phyloP scores from a whole-genome alignment of 2,113 vertebrate genomes.

The Embiotoca jacksoni region DNA sequence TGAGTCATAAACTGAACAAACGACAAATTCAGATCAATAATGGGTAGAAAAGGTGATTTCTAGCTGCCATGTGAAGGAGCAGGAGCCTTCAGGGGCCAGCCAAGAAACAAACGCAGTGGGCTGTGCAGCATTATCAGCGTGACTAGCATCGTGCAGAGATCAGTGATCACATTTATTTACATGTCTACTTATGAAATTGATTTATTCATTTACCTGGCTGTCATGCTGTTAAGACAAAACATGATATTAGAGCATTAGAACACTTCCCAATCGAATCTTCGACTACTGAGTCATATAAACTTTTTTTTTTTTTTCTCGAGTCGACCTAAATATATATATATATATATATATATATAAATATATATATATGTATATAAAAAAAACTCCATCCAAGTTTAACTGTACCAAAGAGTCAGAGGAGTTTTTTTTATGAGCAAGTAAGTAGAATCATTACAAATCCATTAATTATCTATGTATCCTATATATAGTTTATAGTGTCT shows the following conservation, averaged over 20 bases:
- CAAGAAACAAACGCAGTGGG: slow-evolving; percentile 32
- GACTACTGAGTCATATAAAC: too few species aligned
- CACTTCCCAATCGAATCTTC: background rate
- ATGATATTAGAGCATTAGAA: slow-evolving; percentile 66
- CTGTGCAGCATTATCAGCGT: slow-evolving; percentile 40
- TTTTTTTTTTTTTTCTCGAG: background rate
- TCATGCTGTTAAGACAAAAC: slow-evolving; percentile 87
- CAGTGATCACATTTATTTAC: background rate
- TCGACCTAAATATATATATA: background rate
- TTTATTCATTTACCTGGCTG: slow-evolving; percentile 89
- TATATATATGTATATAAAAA: too few species aligned
- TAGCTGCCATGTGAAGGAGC: slow-evolving; percentile 43
- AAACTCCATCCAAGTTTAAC: background rate
- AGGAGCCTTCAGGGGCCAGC: slow-evolving; percentile 38
- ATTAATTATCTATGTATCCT: too few species aligned
- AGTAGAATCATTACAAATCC: background rate
- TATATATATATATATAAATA: too few species aligned
- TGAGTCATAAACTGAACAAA: slow-evolving; percentile 40
- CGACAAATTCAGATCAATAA: slow-evolving; percentile 55
- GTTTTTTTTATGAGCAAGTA: background rate
- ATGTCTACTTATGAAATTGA: slow-evolving; percentile 2
- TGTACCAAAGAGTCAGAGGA: background rate
- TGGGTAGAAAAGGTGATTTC: slow-evolving; percentile 37
- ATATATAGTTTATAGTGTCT: too few species aligned
- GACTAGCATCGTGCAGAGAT: slow-evolving; percentile 62